Evolutionary conservation across 2,888 invertebrate species (phyloP).

Genomic region (Erannis defoliaria): DNA sequence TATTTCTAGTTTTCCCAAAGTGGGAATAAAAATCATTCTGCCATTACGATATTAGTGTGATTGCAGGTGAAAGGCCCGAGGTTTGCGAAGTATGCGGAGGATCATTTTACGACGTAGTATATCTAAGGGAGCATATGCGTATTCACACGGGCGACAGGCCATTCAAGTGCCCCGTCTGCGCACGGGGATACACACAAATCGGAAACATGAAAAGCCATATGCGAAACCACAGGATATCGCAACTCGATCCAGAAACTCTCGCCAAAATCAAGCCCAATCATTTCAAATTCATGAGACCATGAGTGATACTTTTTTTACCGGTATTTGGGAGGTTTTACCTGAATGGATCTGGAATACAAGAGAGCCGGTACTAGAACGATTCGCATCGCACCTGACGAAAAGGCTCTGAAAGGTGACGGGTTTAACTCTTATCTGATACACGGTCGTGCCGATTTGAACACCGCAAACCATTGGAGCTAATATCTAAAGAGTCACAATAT

Average conservation of each 20-base stretch:
- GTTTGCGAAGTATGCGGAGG: slow-evolving; percentile 71
- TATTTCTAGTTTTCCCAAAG: too few species aligned
- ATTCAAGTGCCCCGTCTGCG: slow-evolving; percentile 79
- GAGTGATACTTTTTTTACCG: neutral
- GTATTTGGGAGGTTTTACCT: too few species aligned
- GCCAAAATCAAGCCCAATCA: slow-evolving; percentile 74
- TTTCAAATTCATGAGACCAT: slow-evolving; percentile 64
- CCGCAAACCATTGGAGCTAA: too few species aligned
- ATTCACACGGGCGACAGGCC: slow-evolving; percentile 81
- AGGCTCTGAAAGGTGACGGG: too few species aligned
- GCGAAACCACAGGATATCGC: slow-evolving; percentile 72
- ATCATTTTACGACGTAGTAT: slow-evolving; percentile 75
- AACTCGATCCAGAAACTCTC: slow-evolving; percentile 64
- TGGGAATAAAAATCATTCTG: neutral
- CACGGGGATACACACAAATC: slow-evolving; percentile 76
- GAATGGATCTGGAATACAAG: too few species aligned
- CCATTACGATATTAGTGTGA: neutral
- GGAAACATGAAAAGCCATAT: slow-evolving; percentile 82
- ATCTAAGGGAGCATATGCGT: slow-evolving; percentile 78
- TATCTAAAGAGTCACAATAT: too few species aligned
- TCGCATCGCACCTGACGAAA: too few species aligned
- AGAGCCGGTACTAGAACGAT: too few species aligned
- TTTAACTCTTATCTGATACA: too few species aligned
- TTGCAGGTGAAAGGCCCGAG: slow-evolving; percentile 76
- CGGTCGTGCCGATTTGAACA: too few species aligned